Conservation (phyloP, 1,140 invertebrate genomes). For the Pogonus chalceus region DNA sequence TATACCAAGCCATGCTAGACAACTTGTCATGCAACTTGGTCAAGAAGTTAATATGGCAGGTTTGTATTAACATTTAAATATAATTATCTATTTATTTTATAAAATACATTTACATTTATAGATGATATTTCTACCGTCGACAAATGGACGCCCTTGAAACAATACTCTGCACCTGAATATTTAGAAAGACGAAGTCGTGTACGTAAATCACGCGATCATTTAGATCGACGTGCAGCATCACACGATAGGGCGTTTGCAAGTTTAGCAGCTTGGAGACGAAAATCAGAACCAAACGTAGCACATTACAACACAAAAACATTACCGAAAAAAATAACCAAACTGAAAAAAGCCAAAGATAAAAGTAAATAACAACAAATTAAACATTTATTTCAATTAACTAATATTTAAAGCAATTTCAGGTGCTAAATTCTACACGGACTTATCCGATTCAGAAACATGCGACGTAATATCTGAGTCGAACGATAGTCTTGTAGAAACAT, state of each 20-base stretch:
- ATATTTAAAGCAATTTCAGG: conserved; percentile 14
- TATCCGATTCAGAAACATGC: conserved; percentile 47
- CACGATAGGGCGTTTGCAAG: conserved; percentile 38
- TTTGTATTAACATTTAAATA: conserved; percentile 14
- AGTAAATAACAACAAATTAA: conserved; percentile 17
- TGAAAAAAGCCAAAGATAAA: conserved; percentile 51
- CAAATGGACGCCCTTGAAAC: conserved; percentile 47
- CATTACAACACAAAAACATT: conserved; percentile 51
- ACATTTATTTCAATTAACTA: too few species aligned
- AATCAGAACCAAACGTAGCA: conserved; percentile 49
- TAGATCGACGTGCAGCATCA: conserved; percentile 24
- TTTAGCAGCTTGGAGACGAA: conserved; percentile 53
- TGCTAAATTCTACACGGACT: conserved; percentile 55
- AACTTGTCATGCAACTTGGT: conserved; percentile 85
- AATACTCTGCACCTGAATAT: conserved; percentile 82
- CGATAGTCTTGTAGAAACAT: conserved; percentile 42
- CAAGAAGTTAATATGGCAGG: conserved; percentile 46
- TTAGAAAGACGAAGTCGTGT: conserved; percentile 57
- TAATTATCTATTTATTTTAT: neutral
- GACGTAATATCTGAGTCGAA: conserved; percentile 50
- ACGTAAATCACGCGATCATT: conserved; percentile 26
- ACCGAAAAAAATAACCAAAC: conserved; percentile 52
- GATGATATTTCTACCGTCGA: conserved; percentile 31
- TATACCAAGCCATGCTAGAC: conserved; percentile 86
- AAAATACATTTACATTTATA: conserved; percentile 13